Evolutionary conservation across 2,888 invertebrate genomes (phyloP).

Genomic region (Xanthia icteritia): DNA sequence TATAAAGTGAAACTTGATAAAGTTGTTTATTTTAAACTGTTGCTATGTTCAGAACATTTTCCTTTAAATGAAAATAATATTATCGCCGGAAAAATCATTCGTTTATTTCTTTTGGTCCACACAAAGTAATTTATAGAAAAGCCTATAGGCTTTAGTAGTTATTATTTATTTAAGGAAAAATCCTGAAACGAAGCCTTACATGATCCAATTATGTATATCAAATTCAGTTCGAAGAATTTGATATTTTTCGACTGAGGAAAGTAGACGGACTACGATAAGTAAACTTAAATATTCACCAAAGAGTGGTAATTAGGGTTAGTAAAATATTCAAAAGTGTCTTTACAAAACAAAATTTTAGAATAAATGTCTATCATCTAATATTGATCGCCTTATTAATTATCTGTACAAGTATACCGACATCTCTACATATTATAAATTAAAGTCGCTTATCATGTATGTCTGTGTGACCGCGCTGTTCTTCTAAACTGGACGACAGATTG

Average conservation of each 20-base stretch:
- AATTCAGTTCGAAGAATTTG: neutral
- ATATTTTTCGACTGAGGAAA: neutral
- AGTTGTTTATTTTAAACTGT: neutral
- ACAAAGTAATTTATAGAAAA: neutral
- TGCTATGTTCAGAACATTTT: neutral
- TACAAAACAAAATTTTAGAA: neutral
- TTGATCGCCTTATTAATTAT: neutral
- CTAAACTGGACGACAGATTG: too few species aligned
- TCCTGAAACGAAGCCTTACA: neutral
- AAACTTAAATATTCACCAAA: neutral
- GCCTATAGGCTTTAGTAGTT: neutral
- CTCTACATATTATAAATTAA: neutral
- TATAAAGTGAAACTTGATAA: neutral
- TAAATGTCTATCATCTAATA: neutral
- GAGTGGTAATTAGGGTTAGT: neutral
- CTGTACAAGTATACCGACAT: neutral
- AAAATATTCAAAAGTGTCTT: constrained; percentile 1
- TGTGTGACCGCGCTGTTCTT: too few species aligned
- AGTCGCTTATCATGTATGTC: too few species aligned
- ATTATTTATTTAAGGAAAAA: constrained; percentile 11
- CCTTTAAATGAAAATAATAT: constrained; percentile 4
- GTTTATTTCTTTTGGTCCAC: neutral
- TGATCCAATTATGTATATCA: neutral
- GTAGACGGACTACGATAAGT: neutral
- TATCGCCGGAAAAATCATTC: neutral